Evolutionary conservation across 1,140 invertebrate genomes (phyloP), one percentile per base, ranked within the genome.

Genomic region (Cataglyphis hispanica): DNA sequence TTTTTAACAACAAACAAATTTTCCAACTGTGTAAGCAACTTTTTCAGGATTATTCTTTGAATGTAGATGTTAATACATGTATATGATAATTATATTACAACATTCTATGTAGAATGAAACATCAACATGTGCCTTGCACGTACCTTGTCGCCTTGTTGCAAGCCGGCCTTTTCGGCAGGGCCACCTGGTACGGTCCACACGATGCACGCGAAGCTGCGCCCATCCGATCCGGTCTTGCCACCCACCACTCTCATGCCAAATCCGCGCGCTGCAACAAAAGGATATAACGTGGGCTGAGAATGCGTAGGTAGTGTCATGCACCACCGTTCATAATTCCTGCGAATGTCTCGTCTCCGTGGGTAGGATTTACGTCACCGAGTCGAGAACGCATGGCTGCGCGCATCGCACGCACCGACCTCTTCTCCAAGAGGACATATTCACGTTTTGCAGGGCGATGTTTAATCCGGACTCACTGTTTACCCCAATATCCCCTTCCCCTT

Each of bases 221-320:
- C 98, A 93, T 98, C 98, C 4, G 96, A 95, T 25, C 97, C 97
- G 5, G 97, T 96, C 93, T 98, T 98, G 22, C 98, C 98, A 6
- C 98, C 98, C 5, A 99, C 98, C 3, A 99, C 97, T 85, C 98
- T 96, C 98, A 99, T 98, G 2, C 98, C 98, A 92, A 99, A 98
- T 80, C 98, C 98, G 91, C 98, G 96, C 77, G 97, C 98, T 98
- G 95, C 27, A 94, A 94, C 84, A 88, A 66, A 74, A 89, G 60
- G 58, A 27, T 50, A 50, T 50, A 31, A 56, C 31, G 40, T 37
- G 40, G 70, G 11, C 34, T 53, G 40, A 61, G 25, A 43, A 78
- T 40, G n/a, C 19, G 46, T 19, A 50, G 16, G 46, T 19, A 50
- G 16, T 50, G 46, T 19, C 16, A 25, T 60, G 50, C 4, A 37